phyloP scores from a whole-genome alignment of 2,888 invertebrate species.

The Ichneumoninae sp. region DNA sequence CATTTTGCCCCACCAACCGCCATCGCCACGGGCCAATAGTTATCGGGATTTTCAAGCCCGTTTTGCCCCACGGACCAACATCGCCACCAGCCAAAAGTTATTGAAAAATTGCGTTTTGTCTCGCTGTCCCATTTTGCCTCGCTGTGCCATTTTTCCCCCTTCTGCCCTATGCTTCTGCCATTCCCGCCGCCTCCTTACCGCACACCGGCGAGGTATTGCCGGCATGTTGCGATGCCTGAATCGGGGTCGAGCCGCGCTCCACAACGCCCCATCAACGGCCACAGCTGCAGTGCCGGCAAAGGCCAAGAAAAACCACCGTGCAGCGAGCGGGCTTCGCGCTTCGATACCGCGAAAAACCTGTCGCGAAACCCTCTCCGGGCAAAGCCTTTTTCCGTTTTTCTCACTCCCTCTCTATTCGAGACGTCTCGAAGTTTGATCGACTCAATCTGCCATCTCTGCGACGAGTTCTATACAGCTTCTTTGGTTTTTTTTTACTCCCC shows the following conservation, averaged over 20 bases:
- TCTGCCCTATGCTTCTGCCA: not conserved
- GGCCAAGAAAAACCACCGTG: constrained; percentile 6
- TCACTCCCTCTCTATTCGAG: constrained; percentile 7
- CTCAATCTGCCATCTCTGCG: constrained; percentile 5
- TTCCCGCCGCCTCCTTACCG: not conserved
- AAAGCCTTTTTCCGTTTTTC: constrained; percentile 40
- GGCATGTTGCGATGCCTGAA: constrained; percentile 26
- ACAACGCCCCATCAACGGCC: constrained; percentile 8
- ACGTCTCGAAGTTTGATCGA: constrained; percentile 45
- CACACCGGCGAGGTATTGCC: not conserved
- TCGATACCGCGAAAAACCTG: constrained; percentile 34
- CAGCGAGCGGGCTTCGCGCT: constrained; percentile 9
- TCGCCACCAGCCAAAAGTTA: too few relatives aligned
- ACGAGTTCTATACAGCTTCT: constrained; percentile 4
- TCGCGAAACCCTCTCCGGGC: constrained; percentile 45
- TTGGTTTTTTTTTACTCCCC: not conserved
- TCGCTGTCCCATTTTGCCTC: too few relatives aligned
- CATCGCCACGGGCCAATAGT: too few relatives aligned
- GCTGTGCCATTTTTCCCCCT: too few relatives aligned
- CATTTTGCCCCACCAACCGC: too few relatives aligned
- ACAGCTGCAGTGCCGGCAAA: not conserved
- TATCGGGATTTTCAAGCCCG: too few relatives aligned
- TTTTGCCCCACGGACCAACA: too few relatives aligned
- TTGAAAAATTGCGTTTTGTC: too few relatives aligned
- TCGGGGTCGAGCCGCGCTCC: constrained; percentile 30